A percentile compares a stretch with the other conserved stretches of the same genome.
Conservation (phyloP, 2,113 vertebrate genomes). For the Glaucidium brasilianum region DNA sequence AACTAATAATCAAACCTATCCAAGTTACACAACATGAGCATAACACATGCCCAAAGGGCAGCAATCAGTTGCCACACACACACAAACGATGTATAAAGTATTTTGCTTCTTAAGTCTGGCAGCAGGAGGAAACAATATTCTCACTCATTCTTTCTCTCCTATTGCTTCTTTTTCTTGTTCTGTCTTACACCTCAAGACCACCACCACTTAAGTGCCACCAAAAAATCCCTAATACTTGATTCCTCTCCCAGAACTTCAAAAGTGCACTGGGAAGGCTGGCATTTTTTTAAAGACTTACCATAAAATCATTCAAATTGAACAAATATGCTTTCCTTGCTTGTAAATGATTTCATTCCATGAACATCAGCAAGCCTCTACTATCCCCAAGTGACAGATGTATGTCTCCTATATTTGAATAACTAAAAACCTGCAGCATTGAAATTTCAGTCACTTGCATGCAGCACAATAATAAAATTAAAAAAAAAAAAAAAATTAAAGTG, state of each 20-base stretch:
- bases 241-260: not conserved
- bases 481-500: not conserved
- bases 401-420: not conserved
- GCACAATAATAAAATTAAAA: not conserved
- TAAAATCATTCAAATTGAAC: not conserved
- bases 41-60: not conserved
- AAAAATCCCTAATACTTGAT: not conserved
- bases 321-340: not conserved
- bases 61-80: not conserved
- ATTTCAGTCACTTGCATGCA: not conserved
- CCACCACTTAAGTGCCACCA: not conserved
- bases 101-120: not conserved
- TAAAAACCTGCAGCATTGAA: not conserved
- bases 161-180: not conserved
- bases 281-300: not conserved
- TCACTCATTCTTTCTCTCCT: not conserved
- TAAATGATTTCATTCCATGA: not conserved
- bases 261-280: not conserved
- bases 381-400: not conserved
- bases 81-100: not conserved
- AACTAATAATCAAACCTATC: not conserved
- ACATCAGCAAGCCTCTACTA: not conserved
- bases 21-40: not conserved
- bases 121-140: not conserved
- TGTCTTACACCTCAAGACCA: not conserved